Evolutionary conservation across 2,888 invertebrate genomes (phyloP), one percentile per base, ranked within the genome.

Genomic region (Aphidoletes aphidimyza): DNA sequence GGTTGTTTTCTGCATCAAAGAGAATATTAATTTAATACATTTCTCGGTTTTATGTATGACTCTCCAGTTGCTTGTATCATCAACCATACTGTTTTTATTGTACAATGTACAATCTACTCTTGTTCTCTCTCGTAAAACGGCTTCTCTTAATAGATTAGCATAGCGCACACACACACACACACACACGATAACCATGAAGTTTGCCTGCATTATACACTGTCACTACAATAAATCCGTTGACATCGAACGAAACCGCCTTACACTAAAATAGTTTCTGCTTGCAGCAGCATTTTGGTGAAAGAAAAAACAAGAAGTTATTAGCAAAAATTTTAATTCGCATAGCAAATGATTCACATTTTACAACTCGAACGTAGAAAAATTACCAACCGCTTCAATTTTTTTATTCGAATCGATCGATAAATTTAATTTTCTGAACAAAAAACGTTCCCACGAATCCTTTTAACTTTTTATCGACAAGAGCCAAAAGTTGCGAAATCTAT

Each of bases 21-120:
- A 81, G 81, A 81, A 81, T 81, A 81, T 81, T 81, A 81, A 81
- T 81, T 81, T 81, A 81, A 81, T 81, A 81, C 81, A 81, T 81
- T 81, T 37, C 81, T 37, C 36, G 81, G 81, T 81, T 81, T 81
- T 81, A 81, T 36, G n/a, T n/a, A 81, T 81, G 26, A 81, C 36
- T 81, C 36, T 37, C 37, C 81, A 81, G 69, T 69, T 69, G 69
- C 69, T 30, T 69, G 69, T 69, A 30, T 30, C 30, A 69, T 69
- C 69, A 30, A 30, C 69, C 42, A 42, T 42, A 17, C n/a, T 17
- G 69, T 69, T 22, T 22, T 54, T 22, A 54, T 54, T 54, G 54
- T 26, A n/a, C n/a, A n/a, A 22, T 54, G 26, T 54, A 54, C 54
- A 9, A 14, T 42, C 6, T 42, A 42, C 14, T 9, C 42, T 42